These are phyloP conservation scores for Acanthosoma haemorrhoidale DNA, from an alignment of 2,888 invertebrate genomes.

Conservation along the genomic window DNA sequence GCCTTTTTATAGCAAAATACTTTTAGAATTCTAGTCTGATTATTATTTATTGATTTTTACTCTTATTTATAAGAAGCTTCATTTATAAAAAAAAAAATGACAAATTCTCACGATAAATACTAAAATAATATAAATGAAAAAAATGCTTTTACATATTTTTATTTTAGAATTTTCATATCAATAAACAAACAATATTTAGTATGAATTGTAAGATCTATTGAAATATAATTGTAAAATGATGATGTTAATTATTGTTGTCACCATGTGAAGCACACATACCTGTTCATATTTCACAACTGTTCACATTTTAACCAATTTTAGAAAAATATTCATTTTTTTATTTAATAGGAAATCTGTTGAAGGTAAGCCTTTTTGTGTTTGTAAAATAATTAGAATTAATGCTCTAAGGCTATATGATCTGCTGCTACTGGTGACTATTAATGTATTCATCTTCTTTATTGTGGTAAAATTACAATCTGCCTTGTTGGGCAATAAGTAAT, in stretches of 20 bases:
- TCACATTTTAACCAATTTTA: background rate
- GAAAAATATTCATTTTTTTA: background rate
- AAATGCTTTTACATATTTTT: constrained; percentile 13
- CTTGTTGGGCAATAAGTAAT: too few relatives aligned
- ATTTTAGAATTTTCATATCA: constrained; percentile 11
- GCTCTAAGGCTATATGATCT: too few relatives aligned
- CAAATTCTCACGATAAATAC: background rate
- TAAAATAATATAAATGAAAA: background rate
- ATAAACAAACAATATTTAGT: background rate
- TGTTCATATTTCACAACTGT: background rate
- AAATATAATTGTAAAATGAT: constrained; percentile 6
- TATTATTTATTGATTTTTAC: constrained; percentile 19
- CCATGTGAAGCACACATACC: background rate
- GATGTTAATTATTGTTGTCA: background rate
- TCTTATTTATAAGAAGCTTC: constrained; percentile 14
- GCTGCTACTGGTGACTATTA: too few relatives aligned
- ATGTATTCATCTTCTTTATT: too few relatives aligned
- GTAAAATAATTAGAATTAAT: too few relatives aligned
- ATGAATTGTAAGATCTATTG: background rate
- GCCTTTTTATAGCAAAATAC: constrained; percentile 30
- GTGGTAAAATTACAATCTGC: too few relatives aligned
- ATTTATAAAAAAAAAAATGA: background rate
- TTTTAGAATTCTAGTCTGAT: constrained; percentile 33
- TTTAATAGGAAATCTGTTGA: too few relatives aligned
- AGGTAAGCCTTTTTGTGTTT: too few relatives aligned